Evolutionary conservation across 2,888 invertebrate species (phyloP).

Genomic region (Blera fallax): DNA sequence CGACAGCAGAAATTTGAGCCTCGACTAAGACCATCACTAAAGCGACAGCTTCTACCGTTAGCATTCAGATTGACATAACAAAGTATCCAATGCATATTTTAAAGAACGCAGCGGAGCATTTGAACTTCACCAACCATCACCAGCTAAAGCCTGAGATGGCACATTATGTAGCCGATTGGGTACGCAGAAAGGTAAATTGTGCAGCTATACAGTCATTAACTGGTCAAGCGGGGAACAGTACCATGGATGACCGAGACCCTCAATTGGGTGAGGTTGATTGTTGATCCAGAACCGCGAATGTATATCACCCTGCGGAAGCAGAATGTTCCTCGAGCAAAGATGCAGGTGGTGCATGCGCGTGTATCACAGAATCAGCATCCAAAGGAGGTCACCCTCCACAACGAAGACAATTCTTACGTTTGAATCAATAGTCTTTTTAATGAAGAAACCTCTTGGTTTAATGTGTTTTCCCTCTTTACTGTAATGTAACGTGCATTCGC

Average conservation of each 20-base stretch:
- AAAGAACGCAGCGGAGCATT: conserved; percentile 75
- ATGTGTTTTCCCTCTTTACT: conserved; percentile 91
- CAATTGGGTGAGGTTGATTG: conserved; percentile 89
- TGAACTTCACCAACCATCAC: conserved; percentile 77
- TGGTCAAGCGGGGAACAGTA: conserved; percentile 85
- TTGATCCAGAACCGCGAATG: conserved; percentile 90
- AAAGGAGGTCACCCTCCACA: conserved; percentile 85
- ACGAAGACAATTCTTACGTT: conserved; percentile 82
- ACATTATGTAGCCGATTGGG: conserved; percentile 79
- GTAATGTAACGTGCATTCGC: conserved; percentile 89
- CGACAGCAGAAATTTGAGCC: too few species aligned
- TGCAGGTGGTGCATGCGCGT: conserved; percentile 89
- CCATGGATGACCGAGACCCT: conserved; percentile 87
- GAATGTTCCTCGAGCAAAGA: conserved; percentile 83
- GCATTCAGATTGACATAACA: conserved; percentile 87
- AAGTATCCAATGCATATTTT: conserved; percentile 80
- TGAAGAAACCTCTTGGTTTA: conserved; percentile 84
- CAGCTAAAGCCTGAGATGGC: conserved; percentile 79
- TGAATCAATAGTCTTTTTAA: conserved; percentile 83
- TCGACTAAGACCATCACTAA: too few species aligned
- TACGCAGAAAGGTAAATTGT: conserved; percentile 84
- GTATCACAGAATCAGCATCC: conserved; percentile 89
- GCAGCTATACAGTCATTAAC: conserved; percentile 87
- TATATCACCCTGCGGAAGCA: conserved; percentile 86
- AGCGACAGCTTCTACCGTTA: too few species aligned